A percentile compares a stretch with the other conserved stretches of the same genome.
Conservation (phyloP, 1,140 invertebrate genomes). For the Hyles vespertilio region DNA sequence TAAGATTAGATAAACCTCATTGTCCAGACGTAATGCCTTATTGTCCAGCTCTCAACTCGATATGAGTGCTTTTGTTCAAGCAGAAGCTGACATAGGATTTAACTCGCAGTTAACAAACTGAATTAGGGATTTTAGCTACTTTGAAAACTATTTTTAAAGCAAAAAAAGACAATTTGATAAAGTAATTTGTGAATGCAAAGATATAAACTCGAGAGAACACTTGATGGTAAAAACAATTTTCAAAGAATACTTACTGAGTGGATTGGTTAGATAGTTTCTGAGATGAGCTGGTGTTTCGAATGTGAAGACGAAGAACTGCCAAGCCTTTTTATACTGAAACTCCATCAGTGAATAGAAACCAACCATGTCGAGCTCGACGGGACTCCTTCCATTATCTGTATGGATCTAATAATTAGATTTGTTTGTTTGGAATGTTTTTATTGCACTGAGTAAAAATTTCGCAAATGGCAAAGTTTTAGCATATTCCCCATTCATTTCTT, state of each 20-base stretch:
- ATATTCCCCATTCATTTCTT: too few species aligned
- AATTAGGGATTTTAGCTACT: neutral
- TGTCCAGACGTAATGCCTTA: too few species aligned
- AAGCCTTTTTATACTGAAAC: constrained; percentile 36
- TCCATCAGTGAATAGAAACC: constrained; percentile 24
- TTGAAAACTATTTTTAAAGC: neutral
- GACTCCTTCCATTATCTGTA: constrained; percentile 25
- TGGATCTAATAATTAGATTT: constrained; percentile 24
- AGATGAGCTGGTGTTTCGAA: constrained; percentile 20
- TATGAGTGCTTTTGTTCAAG: too few species aligned
- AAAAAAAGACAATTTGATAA: too few species aligned
- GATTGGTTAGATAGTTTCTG: constrained; percentile 28
- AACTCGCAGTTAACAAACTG: too few species aligned
- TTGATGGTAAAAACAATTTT: neutral
- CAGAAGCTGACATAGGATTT: too few species aligned
- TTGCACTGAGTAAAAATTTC: too few species aligned
- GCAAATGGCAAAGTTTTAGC: too few species aligned
- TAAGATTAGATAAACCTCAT: too few species aligned
- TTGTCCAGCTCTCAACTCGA: too few species aligned
- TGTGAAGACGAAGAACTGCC: constrained; percentile 20
- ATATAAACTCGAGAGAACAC: neutral
- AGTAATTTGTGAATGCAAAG: too few species aligned
- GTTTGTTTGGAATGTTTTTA: neutral
- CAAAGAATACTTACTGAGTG: constrained; percentile 16
- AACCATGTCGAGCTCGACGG: constrained; percentile 32